Evolutionary conservation across 2,797 vertebrate species (phyloP), one percentile per base, ranked within the genome.

Genomic region (Rhynchonycteris naso): DNA sequence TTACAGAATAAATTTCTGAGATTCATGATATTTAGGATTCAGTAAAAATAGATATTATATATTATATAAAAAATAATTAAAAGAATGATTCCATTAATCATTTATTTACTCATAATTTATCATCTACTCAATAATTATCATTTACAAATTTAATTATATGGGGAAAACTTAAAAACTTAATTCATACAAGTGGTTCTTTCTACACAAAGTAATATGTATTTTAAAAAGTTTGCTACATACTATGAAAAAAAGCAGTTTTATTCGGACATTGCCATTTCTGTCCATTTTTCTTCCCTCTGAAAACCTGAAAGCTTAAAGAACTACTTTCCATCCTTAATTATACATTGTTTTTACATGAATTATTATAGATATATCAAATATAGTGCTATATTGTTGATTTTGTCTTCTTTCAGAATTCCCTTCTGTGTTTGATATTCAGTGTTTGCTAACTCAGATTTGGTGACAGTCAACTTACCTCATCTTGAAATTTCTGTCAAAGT

Each of bases 391-490:
- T 30, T 71, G 2, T 26, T 87, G 33, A 69, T 65, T 88, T 95
- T 63, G 47, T 38, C 12, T 21, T 52, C 54, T n/a, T 84, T 80
- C 24, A 88, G 10, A 69, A 85, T 56, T 88, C 3, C 21, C 10
- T 61, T 78, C 26, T 74, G 7, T 43, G 12, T 28, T 88, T 88
- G 21, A 80, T 61, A 80, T 28, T 26, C 15, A 84, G 30, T 54
- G 74, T 91, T 94, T 91, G 54, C 54, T 76, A 43, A 68, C 84
- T 94, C 66, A 56, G 19, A 93, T 89, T 93, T 91, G 35, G 38
- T 66, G 26, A 71, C 13, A 91, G 5, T 38, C 92, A 54, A 7
- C 7, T 75, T 86, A 47, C 13, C 24, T 26, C 7, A 24, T 56
- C 56, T 82, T 95, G 21, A 80, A 54, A 24, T 72, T 80, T 91